phyloP scores from a whole-genome alignment of 2,113 vertebrate species.

The Phalacrocorax pelagicus region DNA sequence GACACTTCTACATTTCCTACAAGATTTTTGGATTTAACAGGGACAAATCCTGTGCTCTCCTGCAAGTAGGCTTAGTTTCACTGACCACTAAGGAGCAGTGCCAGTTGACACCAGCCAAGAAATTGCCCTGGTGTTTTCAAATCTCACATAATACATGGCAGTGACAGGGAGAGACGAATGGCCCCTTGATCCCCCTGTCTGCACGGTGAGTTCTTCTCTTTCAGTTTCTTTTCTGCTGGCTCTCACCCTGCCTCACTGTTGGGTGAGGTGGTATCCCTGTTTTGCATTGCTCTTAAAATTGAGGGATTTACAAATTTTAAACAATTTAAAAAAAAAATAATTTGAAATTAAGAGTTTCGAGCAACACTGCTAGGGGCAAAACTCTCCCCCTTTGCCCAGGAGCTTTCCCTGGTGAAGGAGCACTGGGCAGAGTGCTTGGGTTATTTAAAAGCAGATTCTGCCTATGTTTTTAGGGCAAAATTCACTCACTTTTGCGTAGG shows the following conservation, averaged over 20 bases:
- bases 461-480: neutral
- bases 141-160: neutral
- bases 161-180: neutral
- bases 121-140: neutral
- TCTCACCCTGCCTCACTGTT: neutral
- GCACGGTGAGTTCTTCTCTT: neutral
- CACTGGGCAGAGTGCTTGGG: rapidly evolving
- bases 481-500: neutral
- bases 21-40: neutral
- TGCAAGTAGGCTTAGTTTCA: neutral
- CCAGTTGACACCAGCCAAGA: neutral
- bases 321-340: neutral
- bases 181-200: neutral
- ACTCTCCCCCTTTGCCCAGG: neutral
- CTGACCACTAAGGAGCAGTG: neutral
- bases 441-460: neutral
- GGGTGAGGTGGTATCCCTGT: neutral
- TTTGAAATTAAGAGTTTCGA: neutral
- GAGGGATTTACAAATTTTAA: neutral
- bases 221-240: neutral
- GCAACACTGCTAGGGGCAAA: neutral
- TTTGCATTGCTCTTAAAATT: neutral
- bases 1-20: neutral
- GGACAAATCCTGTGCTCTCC: neutral
- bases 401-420: neutral